A percentile compares a stretch with the other conserved stretches of the same genome.
These are phyloP conservation scores for Spea bombifrons DNA, from an alignment of 2,113 vertebrate species.

Conservation along the genomic window DNA sequence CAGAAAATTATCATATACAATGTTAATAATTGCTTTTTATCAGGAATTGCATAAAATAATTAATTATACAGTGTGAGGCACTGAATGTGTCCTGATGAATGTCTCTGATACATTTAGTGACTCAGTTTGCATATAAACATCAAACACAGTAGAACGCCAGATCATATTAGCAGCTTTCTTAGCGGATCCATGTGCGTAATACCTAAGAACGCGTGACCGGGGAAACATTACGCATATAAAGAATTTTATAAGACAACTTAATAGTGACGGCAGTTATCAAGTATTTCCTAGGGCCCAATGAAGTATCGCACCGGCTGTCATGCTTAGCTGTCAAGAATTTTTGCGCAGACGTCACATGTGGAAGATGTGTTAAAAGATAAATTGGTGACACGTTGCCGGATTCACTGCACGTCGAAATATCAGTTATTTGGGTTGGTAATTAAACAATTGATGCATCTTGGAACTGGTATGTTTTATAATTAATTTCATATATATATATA, in stretches of 20 bases:
- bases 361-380: neutral
- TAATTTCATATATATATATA: too few relatives aligned
- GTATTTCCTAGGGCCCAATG: neutral
- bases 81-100: neutral
- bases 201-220: neutral
- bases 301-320: neutral
- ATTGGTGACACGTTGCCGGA: too few relatives aligned
- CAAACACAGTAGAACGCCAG: neutral
- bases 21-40: too few relatives aligned
- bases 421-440: too few relatives aligned
- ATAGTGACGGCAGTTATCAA: neutral
- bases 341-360: neutral
- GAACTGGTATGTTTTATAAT: too few relatives aligned
- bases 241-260: neutral
- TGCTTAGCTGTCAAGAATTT: neutral
- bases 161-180: neutral
- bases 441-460: too few relatives aligned
- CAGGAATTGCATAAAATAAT: too few relatives aligned
- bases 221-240: neutral
- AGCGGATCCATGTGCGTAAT: neutral
- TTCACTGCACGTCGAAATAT: too few relatives aligned
- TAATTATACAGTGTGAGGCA: neutral
- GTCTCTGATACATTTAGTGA: neutral
- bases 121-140: neutral
- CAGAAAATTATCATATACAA: too few relatives aligned